Conservation (phyloP, 2,888 invertebrate genomes). For the Oconnorella tubifera region DNA sequence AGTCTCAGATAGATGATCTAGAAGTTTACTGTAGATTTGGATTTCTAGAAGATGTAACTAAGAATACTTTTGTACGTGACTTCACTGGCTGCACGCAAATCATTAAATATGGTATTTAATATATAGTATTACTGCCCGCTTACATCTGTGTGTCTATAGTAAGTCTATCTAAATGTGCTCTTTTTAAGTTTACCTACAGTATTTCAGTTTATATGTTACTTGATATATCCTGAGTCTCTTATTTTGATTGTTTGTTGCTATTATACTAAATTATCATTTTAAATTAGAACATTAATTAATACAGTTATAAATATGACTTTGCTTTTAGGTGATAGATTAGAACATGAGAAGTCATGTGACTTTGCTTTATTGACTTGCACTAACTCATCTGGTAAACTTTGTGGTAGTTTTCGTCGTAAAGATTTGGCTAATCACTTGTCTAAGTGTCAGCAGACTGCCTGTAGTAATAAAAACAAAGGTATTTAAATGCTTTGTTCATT, state of each 20-base stretch:
- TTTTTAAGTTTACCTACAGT: no score
- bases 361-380: constrained; percentile 41
- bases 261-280: no score
- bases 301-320: no score
- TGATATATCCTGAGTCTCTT: no score
- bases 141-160: no score
- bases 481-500: no score
- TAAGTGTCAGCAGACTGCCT: no score
- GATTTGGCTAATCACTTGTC: constrained; percentile 41
- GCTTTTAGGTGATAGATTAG: constrained; percentile 39
- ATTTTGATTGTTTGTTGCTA: no score
- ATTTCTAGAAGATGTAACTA: constrained; percentile 31
- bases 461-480: no score
- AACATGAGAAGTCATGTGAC: constrained; percentile 42
- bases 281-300: no score
- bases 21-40: constrained; percentile 44
- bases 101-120: constrained; percentile 37
- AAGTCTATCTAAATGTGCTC: no score
- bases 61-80: constrained; percentile 37
- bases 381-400: constrained; percentile 35
- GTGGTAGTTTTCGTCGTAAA: constrained; percentile 38
- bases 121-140: background rate
- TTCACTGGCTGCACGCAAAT: constrained; percentile 41
- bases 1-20: constrained; percentile 47
- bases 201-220: no score